phyloP scores from a whole-genome alignment of 2,797 vertebrate genomes.

The Syngnathus rostellatus region DNA sequence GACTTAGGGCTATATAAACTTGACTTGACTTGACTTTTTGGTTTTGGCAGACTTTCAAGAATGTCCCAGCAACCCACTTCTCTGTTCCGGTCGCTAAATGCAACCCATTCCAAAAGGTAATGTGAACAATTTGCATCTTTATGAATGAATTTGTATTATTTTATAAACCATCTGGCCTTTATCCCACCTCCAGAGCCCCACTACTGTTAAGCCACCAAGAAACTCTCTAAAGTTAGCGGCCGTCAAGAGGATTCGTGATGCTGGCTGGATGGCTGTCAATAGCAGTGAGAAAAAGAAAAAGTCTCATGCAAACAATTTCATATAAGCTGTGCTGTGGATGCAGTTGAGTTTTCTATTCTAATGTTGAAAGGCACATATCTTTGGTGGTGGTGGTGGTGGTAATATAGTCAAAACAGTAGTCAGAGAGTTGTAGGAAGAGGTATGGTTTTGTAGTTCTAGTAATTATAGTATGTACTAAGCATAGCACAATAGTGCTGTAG shows the following conservation, averaged over 20 bases:
- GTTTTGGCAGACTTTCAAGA: constrained; percentile 65
- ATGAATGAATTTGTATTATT: neutral
- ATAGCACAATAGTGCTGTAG: neutral
- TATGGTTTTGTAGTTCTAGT: neutral
- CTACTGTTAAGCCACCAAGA: constrained; percentile 64
- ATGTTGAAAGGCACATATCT: neutral
- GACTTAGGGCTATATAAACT: no score
- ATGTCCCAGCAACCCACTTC: constrained; percentile 45
- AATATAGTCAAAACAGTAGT: neutral
- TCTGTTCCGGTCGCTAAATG: constrained; percentile 35
- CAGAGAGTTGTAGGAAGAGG: neutral
- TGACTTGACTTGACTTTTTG: constrained; percentile 8
- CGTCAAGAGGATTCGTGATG: constrained; percentile 78
- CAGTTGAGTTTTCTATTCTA: neutral
- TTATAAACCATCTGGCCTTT: neutral
- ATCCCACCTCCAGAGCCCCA: constrained; percentile 54
- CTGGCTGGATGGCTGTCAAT: constrained; percentile 80
- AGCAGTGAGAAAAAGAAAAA: constrained; percentile 80
- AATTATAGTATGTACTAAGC: neutral
- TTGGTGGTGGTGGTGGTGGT: neutral
- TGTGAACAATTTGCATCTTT: neutral
- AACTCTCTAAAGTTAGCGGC: constrained; percentile 70
- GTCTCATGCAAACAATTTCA: constrained; percentile 77
- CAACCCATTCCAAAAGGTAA: constrained; percentile 68
- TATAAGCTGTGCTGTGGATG: constrained; percentile 44